Evolutionary conservation across 1,140 invertebrate species (phyloP).

Genomic region (Wasmannia auropunctata): DNA sequence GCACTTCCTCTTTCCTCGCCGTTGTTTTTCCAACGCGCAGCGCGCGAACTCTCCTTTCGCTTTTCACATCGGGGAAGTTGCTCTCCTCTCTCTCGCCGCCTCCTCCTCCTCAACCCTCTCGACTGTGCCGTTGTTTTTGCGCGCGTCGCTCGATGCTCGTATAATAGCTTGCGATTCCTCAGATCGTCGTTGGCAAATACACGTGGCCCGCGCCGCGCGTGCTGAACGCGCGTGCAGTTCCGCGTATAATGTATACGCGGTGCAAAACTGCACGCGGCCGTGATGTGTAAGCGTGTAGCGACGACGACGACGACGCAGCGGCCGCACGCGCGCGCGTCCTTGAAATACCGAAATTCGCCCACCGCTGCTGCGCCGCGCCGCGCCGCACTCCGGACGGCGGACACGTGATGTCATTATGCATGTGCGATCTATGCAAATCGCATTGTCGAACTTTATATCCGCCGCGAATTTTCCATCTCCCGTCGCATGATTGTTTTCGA

Average conservation of each 20-base stretch:
- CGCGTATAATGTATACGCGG: too few relatives aligned
- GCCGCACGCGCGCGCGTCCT: slow-evolving; percentile 57
- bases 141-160: background rate
- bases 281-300: too few relatives aligned
- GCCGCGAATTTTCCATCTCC: background rate
- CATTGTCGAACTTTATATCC: slow-evolving; percentile 17
- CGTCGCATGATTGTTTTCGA: background rate
- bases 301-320: slow-evolving; percentile 57
- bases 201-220: background rate
- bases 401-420: slow-evolving; percentile 60
- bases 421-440: slow-evolving; percentile 67
- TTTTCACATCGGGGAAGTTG: background rate
- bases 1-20: background rate
- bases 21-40: background rate
- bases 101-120: background rate
- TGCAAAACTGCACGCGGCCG: too few relatives aligned
- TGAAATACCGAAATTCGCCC: slow-evolving; percentile 73
- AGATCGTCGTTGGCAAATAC: background rate
- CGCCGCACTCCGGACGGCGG: background rate
- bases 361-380: slow-evolving; percentile 24
- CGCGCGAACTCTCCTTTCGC: background rate
- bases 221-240: too few relatives aligned
- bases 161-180: background rate
- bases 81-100: background rate
- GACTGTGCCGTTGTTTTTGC: too few relatives aligned